Evolutionary conservation across 2,888 invertebrate genomes (phyloP), one percentile per base, ranked within the genome.

Genomic region (Quadriops clusia): DNA sequence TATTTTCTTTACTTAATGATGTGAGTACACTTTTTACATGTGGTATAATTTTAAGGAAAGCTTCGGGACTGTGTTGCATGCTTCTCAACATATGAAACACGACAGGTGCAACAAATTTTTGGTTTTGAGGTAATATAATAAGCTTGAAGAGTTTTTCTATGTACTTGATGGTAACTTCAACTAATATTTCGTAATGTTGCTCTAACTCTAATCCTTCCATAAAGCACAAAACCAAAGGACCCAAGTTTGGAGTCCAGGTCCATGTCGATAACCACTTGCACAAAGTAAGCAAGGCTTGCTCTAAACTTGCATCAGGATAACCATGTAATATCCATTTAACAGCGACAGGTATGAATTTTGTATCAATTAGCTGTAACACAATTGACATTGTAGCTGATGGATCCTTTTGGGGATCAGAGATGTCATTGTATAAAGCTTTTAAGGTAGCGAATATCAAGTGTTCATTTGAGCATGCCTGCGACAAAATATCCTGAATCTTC

Each of bases 261-360:
- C 75, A 76, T 31, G 66, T 64, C 1, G 67, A 63, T 32, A 79
- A 54, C 81, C 82, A 83, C n/a, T 60, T 61, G 46, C 77, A 80
- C 1, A 84, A 60, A 25, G 74, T 68, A 11, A 65, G 64, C 3
- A 83, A 60, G 0, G 78, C 74, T 27, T 70, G 68, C 10, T 70
- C 65, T 5, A 80, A 62, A 17, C 70, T 70, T 1, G 64, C 62
- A 7, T 70, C 69, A 0, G 51, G 56, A 36, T 58, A 55, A 4
- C 54, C 52, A 21, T 49, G 46, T 15, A 61, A 33, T 46, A 65
- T 54, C 54, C 63, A 59, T 54, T 65, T 55, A 2, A 67, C 66
- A 3, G 65, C 65, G 31, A 49, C 30, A 3, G 50, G 51, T 17
- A 64, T 61, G 24, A 53, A 36, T 12, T 53, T 46, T 1, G 46